These are phyloP conservation scores for Drosophila cognata DNA, from an alignment of 2,888 invertebrate genomes.

Conservation along the genomic window DNA sequence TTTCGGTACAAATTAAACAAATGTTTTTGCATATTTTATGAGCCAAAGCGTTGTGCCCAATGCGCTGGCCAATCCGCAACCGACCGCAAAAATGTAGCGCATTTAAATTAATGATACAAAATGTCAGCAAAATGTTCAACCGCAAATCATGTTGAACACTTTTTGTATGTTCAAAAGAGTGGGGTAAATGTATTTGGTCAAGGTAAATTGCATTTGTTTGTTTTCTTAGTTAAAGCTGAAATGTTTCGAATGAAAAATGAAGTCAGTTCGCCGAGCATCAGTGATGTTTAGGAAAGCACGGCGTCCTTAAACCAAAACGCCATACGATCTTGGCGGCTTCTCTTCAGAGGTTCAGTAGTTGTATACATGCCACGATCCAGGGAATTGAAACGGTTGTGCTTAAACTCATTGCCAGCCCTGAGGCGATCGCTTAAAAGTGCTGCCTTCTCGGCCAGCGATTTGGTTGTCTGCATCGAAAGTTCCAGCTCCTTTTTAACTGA, in stretches of 20 bases:
- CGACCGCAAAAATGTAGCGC: constrained; percentile 65
- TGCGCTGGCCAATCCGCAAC: constrained; percentile 30
- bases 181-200: background rate
- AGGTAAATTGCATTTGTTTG: constrained; percentile 10
- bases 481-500: constrained; percentile 13
- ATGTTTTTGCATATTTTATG: constrained; percentile 67
- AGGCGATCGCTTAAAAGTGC: constrained; percentile 46
- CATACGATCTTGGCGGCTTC: constrained; percentile 57
- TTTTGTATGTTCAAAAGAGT: constrained; percentile 8
- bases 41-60: constrained; percentile 21
- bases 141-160: constrained; percentile 64
- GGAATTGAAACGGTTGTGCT: constrained; percentile 46
- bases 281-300: constrained; percentile 51
- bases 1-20: constrained; percentile 46
- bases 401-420: constrained; percentile 57
- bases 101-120: constrained; percentile 71
- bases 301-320: constrained; percentile 61
- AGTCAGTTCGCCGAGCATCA: background rate
- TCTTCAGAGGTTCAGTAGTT: constrained; percentile 34
- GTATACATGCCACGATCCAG: constrained; percentile 36
- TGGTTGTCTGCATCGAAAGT: constrained; percentile 9
- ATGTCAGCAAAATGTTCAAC: constrained; percentile 62
- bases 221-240: background rate
- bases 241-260: background rate
- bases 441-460: constrained; percentile 37